Base-by-base conservation (phyloP, 2,888 invertebrate genomes). In the Volucella inanis region DNA sequence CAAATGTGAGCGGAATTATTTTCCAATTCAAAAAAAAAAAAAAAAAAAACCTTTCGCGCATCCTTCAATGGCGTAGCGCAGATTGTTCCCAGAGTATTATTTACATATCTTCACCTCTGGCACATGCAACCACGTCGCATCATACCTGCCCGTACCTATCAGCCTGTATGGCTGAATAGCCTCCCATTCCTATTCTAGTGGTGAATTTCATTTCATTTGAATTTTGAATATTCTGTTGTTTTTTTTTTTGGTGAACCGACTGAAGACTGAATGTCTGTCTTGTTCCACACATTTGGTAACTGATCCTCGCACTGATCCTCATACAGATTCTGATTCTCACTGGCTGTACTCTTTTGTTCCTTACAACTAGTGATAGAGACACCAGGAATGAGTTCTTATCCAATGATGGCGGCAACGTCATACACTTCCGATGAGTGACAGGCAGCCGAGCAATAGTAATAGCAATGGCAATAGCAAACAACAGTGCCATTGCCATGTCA, bases 401-500 rank as follows among this genome's bases (percentile, higher is more conserved):
- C 54, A 61, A 45, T 45, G 61, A 8, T 45, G 61, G 54, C 79
- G 70, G 61, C 71, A 80, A 84, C 84, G 84, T 84, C 84, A 80
- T 76, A 85, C 85, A 85, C 85, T 85, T 85, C 85, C 85, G 85
- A 85, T 85, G 85, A 81, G 61, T 85, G 85, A 85, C 85, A 79
- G 77, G 39, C 77, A 43, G 70, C 38, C 77, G 52, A 68, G 72
- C 68, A 68, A 22, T 18, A 18, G 18, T 61, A 68, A 22, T 18
- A 18, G 18, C 18, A 18, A 18, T 18, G 18, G 18, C 18, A 18
- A 18, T 62, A 64, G 70, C 62, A 71, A 76, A 57, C 67, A 61
- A 47, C 77, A 71, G 50, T 50, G 39, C 41, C 67, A 54, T 31
- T 50, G 59, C 31, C 77, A 52, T 71, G 80, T 71, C 81, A 81